Base-by-base conservation (phyloP, 2,113 vertebrate species). In the Cygnus buccinator region DNA sequence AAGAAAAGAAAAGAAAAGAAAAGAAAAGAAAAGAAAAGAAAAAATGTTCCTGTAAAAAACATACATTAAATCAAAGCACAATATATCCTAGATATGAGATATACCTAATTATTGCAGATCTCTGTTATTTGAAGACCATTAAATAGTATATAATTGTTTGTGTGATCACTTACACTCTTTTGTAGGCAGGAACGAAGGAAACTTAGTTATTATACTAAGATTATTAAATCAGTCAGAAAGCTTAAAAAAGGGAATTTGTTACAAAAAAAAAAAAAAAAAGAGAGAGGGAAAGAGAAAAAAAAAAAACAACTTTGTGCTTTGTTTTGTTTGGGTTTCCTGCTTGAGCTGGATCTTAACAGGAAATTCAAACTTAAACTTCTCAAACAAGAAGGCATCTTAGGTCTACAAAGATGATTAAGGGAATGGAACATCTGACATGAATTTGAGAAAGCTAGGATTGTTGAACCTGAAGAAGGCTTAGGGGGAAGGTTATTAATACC, bases 131-230 rank as follows among this genome's bases (percentile, higher is more conserved):
- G 9, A 88, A 93, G 63, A 92, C 55, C 90, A 88, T 50, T 90
- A 90, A 96, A 92, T 88, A 83, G 86, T 83, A 93, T 73, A 81
- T 93, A 95, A 97, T 95, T 95, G 88, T 96, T 95, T 94, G 87
- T 97, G 71, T 95, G 90, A 96, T 94, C 90, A 90, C 39, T 93
- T 94, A 82, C 0, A 90, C 48, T 75, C 84, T 93, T 90, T 87
- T 79, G 52, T 89, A 95, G 78, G 62, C 74, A 96, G 75, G 66
- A 87, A 96, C 66, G 74, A 87, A 87, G 74, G 82, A 96, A 97
- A 94, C 74, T 86, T 89, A 79, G 90, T 90, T 82, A 93, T 90
- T 95, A 94, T 62, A 93, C 31, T 91, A 54, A 63, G 70, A 93
- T 78, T 84, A 94, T 93, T 95, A 93, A 87, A 95, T 91, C 90